These are phyloP conservation scores for Casuarius casuarius DNA, from an alignment of 2,113 vertebrate genomes.

Conservation along the genomic window DNA sequence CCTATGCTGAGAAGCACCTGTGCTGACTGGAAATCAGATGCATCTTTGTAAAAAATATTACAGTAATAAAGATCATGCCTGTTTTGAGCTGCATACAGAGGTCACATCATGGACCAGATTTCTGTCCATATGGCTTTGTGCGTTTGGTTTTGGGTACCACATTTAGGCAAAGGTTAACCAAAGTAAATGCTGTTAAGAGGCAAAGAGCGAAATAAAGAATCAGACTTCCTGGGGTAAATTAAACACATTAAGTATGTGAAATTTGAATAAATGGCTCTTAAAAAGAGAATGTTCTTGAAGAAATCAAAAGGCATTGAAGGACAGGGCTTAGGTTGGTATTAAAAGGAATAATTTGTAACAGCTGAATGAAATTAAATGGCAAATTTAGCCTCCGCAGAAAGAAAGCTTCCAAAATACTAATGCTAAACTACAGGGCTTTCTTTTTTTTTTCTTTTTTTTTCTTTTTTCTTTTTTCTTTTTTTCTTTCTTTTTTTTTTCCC, in stretches of 20 bases:
- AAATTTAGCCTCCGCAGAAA: not conserved
- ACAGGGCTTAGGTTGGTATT: not conserved
- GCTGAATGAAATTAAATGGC: not conserved
- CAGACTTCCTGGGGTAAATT: not conserved
- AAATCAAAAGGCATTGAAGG: not conserved
- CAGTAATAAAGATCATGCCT: not conserved
- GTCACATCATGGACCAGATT: not conserved
- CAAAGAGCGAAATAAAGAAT: not conserved
- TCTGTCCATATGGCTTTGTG: not conserved
- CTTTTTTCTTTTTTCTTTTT: not conserved
- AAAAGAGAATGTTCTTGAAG: not conserved
- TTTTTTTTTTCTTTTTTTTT: not conserved
- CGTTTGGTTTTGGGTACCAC: not conserved
- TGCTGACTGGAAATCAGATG: not conserved
- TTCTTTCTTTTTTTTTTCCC: not conserved
- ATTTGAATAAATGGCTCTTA: not conserved
- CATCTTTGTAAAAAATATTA: not conserved
- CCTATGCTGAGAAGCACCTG: not conserved
- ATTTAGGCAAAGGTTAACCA: not conserved
- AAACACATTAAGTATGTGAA: not conserved
- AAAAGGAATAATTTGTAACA: not conserved
- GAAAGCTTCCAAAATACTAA: not conserved
- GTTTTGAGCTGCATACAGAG: not conserved
- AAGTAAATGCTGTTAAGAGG: not conserved
- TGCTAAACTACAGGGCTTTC: not conserved